phyloP scores from a whole-genome alignment of 2,888 invertebrate species.

The Chymomyza amoena region DNA sequence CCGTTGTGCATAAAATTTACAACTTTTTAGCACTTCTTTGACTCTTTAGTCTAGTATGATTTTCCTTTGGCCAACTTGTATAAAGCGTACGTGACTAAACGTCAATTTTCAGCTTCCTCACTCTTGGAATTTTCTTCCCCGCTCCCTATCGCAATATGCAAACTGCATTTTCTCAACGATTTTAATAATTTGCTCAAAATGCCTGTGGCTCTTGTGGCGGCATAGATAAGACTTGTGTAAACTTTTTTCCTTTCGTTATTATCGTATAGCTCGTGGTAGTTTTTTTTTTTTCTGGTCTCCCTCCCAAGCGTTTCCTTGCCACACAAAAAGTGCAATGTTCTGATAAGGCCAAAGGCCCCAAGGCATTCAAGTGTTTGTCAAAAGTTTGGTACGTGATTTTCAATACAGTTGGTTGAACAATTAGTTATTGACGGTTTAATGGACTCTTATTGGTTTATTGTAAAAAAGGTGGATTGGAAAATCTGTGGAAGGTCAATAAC shows the following conservation, averaged over 20 bases:
- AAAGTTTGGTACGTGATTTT: conserved; percentile 32
- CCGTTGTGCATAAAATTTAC: conserved; percentile 14
- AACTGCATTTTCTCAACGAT: conserved; percentile 13
- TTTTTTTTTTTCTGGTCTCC: neutral
- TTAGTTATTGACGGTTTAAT: conserved; percentile 30
- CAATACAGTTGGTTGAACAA: conserved; percentile 15
- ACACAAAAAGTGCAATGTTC: conserved; percentile 62
- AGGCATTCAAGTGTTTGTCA: neutral
- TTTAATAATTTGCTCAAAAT: conserved; percentile 6
- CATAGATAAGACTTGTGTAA: neutral
- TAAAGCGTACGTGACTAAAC: conserved; percentile 67
- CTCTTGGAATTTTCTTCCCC: conserved; percentile 27
- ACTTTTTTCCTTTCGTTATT: conserved; percentile 12
- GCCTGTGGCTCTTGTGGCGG: conserved; percentile 9
- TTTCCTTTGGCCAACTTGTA: conserved; percentile 45
- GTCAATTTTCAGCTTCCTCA: conserved; percentile 45
- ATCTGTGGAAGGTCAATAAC: too few relatives aligned
- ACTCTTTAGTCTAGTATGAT: conserved; percentile 52
- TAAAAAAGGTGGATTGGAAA: neutral
- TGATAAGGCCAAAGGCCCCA: conserved; percentile 42
- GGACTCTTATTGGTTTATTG: neutral
- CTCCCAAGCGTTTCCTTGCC: neutral
- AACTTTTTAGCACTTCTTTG: conserved; percentile 63
- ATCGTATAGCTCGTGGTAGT: too few relatives aligned
- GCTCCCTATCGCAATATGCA: conserved; percentile 43